Conservation (phyloP, 1,140 invertebrate genomes). For the Drosophila grimshawi region DNA sequence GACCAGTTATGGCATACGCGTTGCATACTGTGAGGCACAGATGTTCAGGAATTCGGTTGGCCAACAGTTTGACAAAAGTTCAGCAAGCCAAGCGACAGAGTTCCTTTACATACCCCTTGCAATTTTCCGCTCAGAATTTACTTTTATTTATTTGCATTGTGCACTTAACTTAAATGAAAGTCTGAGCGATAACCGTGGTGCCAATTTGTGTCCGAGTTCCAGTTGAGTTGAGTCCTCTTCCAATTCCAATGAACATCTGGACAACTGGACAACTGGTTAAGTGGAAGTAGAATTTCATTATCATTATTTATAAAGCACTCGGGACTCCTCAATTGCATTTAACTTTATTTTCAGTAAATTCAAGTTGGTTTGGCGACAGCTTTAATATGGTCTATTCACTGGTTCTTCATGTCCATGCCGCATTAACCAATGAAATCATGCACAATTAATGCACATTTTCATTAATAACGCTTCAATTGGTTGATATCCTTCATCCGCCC, state of each 20-base stretch:
- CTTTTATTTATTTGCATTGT: conserved; percentile 66
- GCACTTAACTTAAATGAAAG: conserved; percentile 56
- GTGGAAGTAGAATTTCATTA: conserved; percentile 36
- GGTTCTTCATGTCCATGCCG: conserved; percentile 29
- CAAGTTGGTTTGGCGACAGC: conserved; percentile 35
- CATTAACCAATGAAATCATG: conserved; percentile 73
- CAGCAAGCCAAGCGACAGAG: background rate
- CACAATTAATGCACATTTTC: conserved; percentile 71
- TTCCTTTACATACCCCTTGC: background rate
- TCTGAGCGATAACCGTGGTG: conserved; percentile 46
- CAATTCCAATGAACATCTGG: conserved; percentile 1
- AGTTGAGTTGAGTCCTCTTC: conserved; percentile 25
- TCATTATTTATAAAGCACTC: conserved; percentile 65
- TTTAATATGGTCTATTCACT: conserved; percentile 43
- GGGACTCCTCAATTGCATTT: conserved; percentile 31
- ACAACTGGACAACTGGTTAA: background rate
- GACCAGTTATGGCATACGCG: conserved; percentile 58
- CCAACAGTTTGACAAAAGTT: conserved; percentile 33
- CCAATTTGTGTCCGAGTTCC: conserved; percentile 49
- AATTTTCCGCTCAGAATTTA: conserved; percentile 2
- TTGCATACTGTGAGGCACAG: conserved; percentile 34
- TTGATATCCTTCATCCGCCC: background rate
- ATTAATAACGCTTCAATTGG: conserved; percentile 71
- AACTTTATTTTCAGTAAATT: conserved; percentile 55
- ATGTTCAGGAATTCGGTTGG: conserved; percentile 37